These are phyloP conservation scores for Drosophila siamana DNA, from an alignment of 2,888 invertebrate species.

Conservation along the genomic window DNA sequence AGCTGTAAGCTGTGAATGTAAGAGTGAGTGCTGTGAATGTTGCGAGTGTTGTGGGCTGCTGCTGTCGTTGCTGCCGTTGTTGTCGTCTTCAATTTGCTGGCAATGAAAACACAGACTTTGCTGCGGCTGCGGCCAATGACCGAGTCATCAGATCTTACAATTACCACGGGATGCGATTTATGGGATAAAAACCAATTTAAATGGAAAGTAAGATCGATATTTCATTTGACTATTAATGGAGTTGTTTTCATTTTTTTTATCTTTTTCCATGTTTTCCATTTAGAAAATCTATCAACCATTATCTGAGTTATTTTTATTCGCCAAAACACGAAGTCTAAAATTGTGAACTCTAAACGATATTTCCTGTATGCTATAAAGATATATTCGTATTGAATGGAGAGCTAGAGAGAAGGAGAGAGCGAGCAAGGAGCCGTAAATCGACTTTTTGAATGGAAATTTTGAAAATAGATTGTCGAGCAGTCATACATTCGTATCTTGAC, in stretches of 20 bases:
- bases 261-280: too few species aligned
- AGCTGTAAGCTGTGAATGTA: constrained; percentile 22
- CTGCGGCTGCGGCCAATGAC: constrained; percentile 47
- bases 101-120: constrained; percentile 44
- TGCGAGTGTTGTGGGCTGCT: constrained; percentile 14
- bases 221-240: not conserved
- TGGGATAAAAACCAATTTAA: constrained; percentile 9
- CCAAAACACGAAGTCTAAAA: not conserved
- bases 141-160: constrained; percentile 42
- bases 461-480: constrained; percentile 16
- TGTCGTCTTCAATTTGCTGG: constrained; percentile 56
- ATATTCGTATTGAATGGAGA: not conserved
- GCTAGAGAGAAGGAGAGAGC: too few species aligned
- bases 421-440: not conserved
- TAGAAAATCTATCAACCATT: not conserved
- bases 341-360: constrained; percentile 8
- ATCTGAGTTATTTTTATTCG: constrained; percentile 2
- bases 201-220: not conserved
- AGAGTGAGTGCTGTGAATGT: constrained; percentile 15
- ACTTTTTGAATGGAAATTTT: constrained; percentile 33
- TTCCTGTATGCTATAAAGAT: not conserved
- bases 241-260: too few species aligned
- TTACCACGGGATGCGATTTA: constrained; percentile 9
- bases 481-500: not conserved
- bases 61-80: constrained; percentile 29